Conservation (phyloP, 2,888 invertebrate genomes). For the Drosophila dives region DNA sequence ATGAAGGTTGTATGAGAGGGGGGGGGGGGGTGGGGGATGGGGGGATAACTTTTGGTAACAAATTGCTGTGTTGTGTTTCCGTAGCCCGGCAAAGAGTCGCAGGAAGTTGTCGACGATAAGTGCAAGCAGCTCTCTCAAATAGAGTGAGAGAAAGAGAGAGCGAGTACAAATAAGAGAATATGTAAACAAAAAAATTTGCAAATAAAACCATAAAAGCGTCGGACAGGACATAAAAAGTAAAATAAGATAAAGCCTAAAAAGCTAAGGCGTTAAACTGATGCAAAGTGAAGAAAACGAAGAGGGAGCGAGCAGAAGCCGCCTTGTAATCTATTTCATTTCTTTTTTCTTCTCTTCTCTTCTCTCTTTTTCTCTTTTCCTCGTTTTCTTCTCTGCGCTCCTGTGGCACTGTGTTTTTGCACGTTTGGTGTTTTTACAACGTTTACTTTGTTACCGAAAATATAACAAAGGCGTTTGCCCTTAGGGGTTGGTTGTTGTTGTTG, state of each 20-base stretch:
- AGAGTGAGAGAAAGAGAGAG: not conserved
- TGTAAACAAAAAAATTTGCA: constrained; percentile 62
- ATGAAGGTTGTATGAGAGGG: not conserved
- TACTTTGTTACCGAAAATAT: constrained; percentile 76
- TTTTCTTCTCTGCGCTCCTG: not conserved
- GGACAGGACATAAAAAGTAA: constrained; percentile 53
- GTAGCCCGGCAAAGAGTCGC: constrained; percentile 38
- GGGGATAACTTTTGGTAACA: constrained; percentile 52
- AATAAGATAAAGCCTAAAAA: constrained; percentile 25
- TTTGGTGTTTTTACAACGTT: constrained; percentile 66
- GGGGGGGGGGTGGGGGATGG: not conserved
- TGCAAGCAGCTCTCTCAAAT: constrained; percentile 14
- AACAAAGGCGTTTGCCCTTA: constrained; percentile 56
- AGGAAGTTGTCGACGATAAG: constrained; percentile 58
- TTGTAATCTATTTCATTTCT: constrained; percentile 1
- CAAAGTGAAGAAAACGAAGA: constrained; percentile 9
- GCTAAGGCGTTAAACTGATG: constrained; percentile 44
- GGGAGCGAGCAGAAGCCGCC: constrained; percentile 1
- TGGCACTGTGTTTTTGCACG: constrained; percentile 25
- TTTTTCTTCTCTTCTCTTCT: not conserved
- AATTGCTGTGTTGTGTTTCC: constrained; percentile 56
- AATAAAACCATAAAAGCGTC: constrained; percentile 70
- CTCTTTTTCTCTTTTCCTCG: constrained; percentile 13
- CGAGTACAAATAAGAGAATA: constrained; percentile 31
- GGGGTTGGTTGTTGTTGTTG: constrained; percentile 25